Conservation (phyloP, 2,797 vertebrate species). For the Betta splendens region DNA sequence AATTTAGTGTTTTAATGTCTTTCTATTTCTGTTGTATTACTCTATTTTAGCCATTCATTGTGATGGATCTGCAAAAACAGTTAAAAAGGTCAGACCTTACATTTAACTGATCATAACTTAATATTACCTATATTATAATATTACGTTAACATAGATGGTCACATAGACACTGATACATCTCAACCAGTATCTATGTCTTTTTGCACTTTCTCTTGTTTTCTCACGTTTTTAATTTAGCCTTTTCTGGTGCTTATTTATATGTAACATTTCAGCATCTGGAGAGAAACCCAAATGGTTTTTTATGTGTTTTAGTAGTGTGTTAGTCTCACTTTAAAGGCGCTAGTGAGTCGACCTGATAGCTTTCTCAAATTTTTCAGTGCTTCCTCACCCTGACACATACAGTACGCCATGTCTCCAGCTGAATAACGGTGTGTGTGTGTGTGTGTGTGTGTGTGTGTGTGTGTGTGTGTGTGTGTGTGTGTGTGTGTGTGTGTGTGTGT, state of each 20-base stretch:
- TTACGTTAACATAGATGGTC: too few relatives aligned
- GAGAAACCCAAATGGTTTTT: too few relatives aligned
- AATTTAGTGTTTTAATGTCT: too few relatives aligned
- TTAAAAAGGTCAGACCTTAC: neutral
- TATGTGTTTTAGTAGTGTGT: too few relatives aligned
- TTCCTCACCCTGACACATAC: conserved; percentile 35
- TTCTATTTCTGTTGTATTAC: neutral
- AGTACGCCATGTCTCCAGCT: conserved; percentile 34
- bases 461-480: conserved; percentile 9
- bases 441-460: conserved; percentile 14
- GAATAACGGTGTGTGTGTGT: conserved; percentile 31
- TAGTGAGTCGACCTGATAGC: conserved; percentile 35
- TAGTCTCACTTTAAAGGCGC: conserved; percentile 34
- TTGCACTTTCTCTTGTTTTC: neutral
- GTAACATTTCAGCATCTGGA: too few relatives aligned
- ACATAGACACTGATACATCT: too few relatives aligned
- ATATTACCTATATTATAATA: conserved; percentile 1
- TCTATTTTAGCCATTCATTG: conserved; percentile 4
- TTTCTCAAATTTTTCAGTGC: conserved; percentile 34
- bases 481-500: conserved; percentile 10
- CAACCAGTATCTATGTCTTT: neutral
- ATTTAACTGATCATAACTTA: neutral
- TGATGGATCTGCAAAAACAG: conserved; percentile 14
- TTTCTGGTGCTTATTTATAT: neutral
- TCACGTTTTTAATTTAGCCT: neutral